Conservation (phyloP, 2,888 invertebrate species). For the Ectemnius continuus region DNA sequence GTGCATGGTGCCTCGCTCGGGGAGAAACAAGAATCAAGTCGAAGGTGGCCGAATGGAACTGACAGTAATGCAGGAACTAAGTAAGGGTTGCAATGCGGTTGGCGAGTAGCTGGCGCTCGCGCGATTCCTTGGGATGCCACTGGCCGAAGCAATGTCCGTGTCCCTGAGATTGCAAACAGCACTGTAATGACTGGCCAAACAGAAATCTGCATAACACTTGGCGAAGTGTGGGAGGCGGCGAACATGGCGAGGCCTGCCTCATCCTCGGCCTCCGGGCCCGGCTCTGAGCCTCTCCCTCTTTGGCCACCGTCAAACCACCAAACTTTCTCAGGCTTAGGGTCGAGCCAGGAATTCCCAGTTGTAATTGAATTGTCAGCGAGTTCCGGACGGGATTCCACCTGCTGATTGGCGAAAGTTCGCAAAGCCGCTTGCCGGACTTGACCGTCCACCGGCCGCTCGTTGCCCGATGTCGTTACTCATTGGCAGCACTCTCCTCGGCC, state of each 20-base stretch:
- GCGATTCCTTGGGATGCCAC: constrained; percentile 20
- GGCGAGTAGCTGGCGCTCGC: constrained; percentile 11
- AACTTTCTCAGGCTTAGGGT: constrained; percentile 68
- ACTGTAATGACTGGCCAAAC: constrained; percentile 82
- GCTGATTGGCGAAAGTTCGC: constrained; percentile 64
- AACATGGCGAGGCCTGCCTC: no score
- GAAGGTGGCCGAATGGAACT: constrained; percentile 21
- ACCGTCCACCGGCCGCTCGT: constrained; percentile 23
- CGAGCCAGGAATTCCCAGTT: constrained; percentile 68
- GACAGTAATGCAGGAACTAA: constrained; percentile 39
- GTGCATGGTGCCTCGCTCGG: neutral
- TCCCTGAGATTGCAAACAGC: constrained; percentile 71
- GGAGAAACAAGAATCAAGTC: constrained; percentile 24
- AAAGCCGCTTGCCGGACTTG: constrained; percentile 61
- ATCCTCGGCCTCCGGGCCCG: constrained; percentile 48
- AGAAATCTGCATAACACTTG: constrained; percentile 81
- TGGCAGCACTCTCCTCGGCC: constrained; percentile 30
- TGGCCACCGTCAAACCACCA: constrained; percentile 59
- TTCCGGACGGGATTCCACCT: constrained; percentile 61
- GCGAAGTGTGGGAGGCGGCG: constrained; percentile 52
- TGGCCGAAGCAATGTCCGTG: constrained; percentile 58
- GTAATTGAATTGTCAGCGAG: constrained; percentile 74
- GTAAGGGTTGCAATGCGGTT: constrained; percentile 28
- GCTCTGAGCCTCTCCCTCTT: constrained; percentile 33
- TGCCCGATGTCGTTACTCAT: constrained; percentile 14